Conservation (phyloP, 2,888 invertebrate species). For the Cinara cedri region DNA sequence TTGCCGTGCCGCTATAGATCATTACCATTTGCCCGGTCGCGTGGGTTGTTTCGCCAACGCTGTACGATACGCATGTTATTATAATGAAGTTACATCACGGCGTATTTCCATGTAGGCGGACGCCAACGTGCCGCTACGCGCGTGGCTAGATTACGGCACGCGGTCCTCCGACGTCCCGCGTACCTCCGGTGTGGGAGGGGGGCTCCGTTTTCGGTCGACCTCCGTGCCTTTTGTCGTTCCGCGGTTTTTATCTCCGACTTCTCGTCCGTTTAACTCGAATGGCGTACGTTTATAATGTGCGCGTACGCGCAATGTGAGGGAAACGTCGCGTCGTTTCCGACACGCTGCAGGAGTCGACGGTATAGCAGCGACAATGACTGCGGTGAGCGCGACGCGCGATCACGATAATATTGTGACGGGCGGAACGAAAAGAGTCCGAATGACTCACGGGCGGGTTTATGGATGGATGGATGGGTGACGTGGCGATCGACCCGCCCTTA, state of each 20-base stretch:
- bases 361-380: too few species aligned
- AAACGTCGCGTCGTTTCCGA: too few species aligned
- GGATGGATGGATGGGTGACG: too few species aligned
- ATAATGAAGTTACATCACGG: too few species aligned
- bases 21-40: too few species aligned
- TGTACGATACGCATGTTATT: too few species aligned
- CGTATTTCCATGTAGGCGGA: not conserved
- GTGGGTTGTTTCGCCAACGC: too few species aligned
- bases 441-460: not conserved
- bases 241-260: constrained; percentile 39
- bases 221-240: not conserved
- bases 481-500: too few species aligned
- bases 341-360: too few species aligned
- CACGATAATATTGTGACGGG: not conserved
- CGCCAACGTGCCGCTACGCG: not conserved
- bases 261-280: constrained; percentile 33
- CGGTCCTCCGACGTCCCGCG: not conserved
- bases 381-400: too few species aligned
- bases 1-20: too few species aligned
- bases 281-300: not conserved
- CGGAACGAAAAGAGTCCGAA: not conserved
- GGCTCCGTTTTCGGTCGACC: not conserved
- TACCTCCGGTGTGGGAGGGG: too few species aligned
- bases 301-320: not conserved
- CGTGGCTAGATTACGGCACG: not conserved